These are phyloP conservation scores for Mesodorylaimus sp. DNA, from an alignment of 2,888 invertebrate species.

Conservation along the genomic window DNA sequence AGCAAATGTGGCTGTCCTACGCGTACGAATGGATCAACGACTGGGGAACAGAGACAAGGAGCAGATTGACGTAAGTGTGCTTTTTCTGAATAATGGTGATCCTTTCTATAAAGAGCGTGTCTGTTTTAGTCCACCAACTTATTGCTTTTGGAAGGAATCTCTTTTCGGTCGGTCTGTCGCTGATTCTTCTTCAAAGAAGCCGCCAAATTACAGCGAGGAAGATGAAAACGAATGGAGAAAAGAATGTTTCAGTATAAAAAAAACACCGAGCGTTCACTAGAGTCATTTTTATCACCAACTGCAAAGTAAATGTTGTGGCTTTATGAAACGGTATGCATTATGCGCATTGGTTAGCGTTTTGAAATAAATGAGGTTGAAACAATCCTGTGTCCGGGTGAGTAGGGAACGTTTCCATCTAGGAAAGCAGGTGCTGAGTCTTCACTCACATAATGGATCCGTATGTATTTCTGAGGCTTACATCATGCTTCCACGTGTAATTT, in stretches of 20 bases:
- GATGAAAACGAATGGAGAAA: neutral
- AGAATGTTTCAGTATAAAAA: neutral
- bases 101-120: neutral
- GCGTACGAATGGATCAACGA: neutral
- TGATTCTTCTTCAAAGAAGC: neutral
- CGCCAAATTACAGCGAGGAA: neutral
- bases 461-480: neutral
- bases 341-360: too few species aligned
- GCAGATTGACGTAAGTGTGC: neutral
- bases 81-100: neutral
- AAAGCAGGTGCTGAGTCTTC: neutral
- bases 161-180: neutral
- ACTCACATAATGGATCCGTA: neutral
- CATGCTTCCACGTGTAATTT: neutral
- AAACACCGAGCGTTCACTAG: too few species aligned
- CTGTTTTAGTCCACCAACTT: neutral
- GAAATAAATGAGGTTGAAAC: too few species aligned
- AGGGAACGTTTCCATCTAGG: neutral
- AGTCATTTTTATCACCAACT: too few species aligned
- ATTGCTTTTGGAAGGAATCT: neutral
- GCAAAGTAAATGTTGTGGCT: too few species aligned
- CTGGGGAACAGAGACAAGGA: neutral
- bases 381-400: too few species aligned
- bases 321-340: too few species aligned
- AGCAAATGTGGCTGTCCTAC: neutral